Evolutionary conservation across 37 sponge, comb jelly and placozoan genomes (phyloP), one percentile per base, ranked within the genome.

Genomic region (Ianthella basta): DNA sequence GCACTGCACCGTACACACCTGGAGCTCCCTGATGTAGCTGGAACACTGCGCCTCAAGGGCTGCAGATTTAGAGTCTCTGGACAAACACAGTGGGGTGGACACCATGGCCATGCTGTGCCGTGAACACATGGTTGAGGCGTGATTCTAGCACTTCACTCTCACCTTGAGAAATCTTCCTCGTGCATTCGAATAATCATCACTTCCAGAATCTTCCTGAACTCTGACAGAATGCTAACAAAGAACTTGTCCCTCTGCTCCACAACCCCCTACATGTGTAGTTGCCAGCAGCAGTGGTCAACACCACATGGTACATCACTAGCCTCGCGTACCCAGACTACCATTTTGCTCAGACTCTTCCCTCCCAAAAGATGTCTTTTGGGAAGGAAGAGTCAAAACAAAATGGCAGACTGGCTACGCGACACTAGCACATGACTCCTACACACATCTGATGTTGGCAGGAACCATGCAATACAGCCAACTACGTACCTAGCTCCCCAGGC

Each of bases 11-110:
- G 4, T 25, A 72, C 84, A 0, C 34, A 91, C 92, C 86, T 88
- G 86, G 80, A 95, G 59, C 57, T 95, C 96, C 60, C 78, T 92
- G 88, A 95, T 90, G 85, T 84, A 95, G 23, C 86, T 84, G 35
- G 96, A 95, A 35, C 91, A 94, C 23, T 90, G 90, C 3, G 82
- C 55, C 44, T 84, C 90, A 25, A 89, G 82, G 0, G 87, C 70
- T n/a, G 72, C 83, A 4, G 60, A 36, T 24, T 73, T 65, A 4
- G 53, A 8, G 15, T 82, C 68, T 33, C 65, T 82, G 85, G 15
- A 14, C 29, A 19, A 79, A 56, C 30, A 70, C 50, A 44, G 50
- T 8, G 8, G 50, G 50, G 50, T 8, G 6, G 50, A 44, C 8
- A 44, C 3, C 50, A 8, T 44, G 50, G n/a, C 23, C 27, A 3